Percentiles rank a stretch among this genome's conserved stretches.
Evolutionary conservation across 2,113 vertebrate species (phyloP).

Genomic region (Gnathonemus longibarbis): DNA sequence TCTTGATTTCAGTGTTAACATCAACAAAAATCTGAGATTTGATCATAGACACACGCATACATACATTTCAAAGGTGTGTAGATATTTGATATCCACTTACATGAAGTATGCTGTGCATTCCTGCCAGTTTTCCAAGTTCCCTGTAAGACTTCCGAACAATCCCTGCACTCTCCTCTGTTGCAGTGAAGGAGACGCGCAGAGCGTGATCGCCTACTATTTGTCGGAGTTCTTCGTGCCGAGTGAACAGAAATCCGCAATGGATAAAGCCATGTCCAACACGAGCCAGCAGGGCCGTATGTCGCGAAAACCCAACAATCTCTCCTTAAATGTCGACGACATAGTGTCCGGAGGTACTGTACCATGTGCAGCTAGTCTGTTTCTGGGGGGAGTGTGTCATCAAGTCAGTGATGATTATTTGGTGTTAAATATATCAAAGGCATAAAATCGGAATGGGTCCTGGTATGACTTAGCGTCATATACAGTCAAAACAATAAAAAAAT

Average conservation of each 20-base stretch:
- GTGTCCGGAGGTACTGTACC: slow-evolving; percentile 42
- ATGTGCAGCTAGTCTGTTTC: neutral
- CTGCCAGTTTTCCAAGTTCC: neutral
- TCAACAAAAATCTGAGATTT: neutral
- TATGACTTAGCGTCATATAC: neutral
- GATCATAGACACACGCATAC: neutral
- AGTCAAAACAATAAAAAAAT: neutral
- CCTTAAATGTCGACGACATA: slow-evolving; percentile 39
- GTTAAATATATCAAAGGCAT: neutral
- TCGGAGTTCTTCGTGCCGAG: slow-evolving; percentile 55
- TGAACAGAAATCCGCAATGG: slow-evolving; percentile 33
- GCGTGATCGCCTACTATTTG: slow-evolving; percentile 55
- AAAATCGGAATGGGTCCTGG: neutral
- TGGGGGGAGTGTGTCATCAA: neutral
- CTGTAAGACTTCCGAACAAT: neutral
- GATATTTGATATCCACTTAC: neutral
- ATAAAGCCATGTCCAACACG: slow-evolving; percentile 41
- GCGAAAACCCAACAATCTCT: neutral
- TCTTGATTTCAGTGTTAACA: neutral
- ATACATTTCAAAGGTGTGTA: neutral
- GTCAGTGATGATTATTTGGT: neutral
- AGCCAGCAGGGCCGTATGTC: slow-evolving; percentile 5
- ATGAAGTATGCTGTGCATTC: neutral
- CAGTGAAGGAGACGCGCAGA: slow-evolving; percentile 36
- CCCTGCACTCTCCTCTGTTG: neutral